Conservation (phyloP, 2,888 invertebrate species). For the Papilio elwesi region DNA sequence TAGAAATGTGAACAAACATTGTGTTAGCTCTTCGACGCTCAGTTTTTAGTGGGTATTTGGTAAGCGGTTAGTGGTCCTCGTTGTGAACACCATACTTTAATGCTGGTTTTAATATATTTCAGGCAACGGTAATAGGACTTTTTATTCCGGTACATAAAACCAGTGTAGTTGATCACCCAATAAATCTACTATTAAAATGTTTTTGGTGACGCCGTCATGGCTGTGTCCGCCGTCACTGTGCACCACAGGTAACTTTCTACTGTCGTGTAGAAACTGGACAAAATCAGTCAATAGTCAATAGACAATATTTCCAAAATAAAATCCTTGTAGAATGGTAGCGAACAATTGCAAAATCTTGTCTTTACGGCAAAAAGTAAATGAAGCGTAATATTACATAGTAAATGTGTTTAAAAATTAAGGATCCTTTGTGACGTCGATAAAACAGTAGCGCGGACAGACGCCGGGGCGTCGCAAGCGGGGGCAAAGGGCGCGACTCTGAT, state of each 20-base stretch:
- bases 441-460: conserved; percentile 54
- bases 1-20: conserved; percentile 77
- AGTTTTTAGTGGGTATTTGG: conserved; percentile 53
- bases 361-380: neutral
- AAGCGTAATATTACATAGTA: neutral
- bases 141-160: neutral
- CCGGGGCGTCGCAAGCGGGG: conserved; percentile 61
- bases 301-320: neutral
- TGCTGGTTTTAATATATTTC: conserved; percentile 4
- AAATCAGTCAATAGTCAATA: neutral
- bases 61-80: conserved; percentile 32
- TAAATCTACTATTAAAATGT: neutral
- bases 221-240: neutral
- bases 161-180: neutral
- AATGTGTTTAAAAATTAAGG: neutral
- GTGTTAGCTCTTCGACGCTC: conserved; percentile 60
- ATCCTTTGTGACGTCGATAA: conserved; percentile 39
- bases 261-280: neutral
- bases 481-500: conserved; percentile 78
- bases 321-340: neutral
- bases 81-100: conserved; percentile 22
- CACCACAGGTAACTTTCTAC: neutral
- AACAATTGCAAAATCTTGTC: neutral
- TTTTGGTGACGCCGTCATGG: neutral
- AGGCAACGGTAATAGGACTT: neutral